phyloP scores from a whole-genome alignment of 37 sponge, comb jelly and placozoan species.

The Halichondria panicea region DNA sequence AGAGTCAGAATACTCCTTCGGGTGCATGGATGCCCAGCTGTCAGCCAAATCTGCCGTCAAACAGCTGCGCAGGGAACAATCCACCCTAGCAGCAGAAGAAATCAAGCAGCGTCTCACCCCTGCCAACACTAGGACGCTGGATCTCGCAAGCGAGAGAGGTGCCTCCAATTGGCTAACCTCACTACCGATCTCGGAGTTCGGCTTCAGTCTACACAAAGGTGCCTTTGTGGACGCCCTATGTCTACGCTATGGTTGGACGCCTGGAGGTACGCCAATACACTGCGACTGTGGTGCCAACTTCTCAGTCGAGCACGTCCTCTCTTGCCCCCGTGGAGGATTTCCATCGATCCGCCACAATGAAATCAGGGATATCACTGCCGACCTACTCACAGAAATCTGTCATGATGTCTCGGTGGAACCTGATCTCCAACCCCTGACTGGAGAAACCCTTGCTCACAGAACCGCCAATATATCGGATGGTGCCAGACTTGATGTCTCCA shows the following conservation, averaged over 20 bases:
- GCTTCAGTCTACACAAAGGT: constrained; percentile 25
- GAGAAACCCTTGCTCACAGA: constrained; percentile 10
- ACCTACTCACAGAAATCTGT: constrained; percentile 42
- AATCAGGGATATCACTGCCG: constrained; percentile 40
- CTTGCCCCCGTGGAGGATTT: constrained; percentile 21
- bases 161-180: constrained; percentile 34
- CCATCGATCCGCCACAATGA: constrained; percentile 38
- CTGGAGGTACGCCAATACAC: constrained; percentile 8
- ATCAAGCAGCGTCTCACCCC: no score
- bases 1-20: no score
- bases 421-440: constrained; percentile 32
- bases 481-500: constrained; percentile 27
- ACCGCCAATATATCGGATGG: constrained; percentile 20
- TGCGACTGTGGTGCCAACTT: constrained; percentile 24
- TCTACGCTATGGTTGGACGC: constrained; percentile 26
- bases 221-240: constrained; percentile 15
- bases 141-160: constrained; percentile 15
- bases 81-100: no score
- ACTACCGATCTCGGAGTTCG: constrained; percentile 24
- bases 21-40: no score
- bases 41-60: no score
- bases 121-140: no score
- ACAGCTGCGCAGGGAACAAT: no score
- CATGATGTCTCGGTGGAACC: constrained; percentile 34
- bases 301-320: constrained; percentile 20